Evolutionary conservation across 2,797 vertebrate species (phyloP).

Genomic region (Sitta carolinensis): DNA sequence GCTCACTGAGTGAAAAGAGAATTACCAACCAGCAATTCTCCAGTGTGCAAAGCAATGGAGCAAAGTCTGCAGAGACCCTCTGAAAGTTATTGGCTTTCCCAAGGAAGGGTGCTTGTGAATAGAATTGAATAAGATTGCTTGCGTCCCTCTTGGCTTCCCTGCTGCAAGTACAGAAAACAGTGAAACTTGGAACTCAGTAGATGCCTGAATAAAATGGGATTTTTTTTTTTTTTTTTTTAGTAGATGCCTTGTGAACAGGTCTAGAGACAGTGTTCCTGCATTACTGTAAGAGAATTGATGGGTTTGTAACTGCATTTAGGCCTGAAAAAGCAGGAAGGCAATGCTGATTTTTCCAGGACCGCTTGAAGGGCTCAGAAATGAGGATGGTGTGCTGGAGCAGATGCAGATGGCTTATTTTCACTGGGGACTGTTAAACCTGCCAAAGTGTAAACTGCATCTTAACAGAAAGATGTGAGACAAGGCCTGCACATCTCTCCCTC

Average conservation of each 20-base stretch:
- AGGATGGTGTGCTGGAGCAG: background rate
- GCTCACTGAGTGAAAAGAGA: conserved; percentile 48
- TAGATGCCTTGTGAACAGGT: background rate
- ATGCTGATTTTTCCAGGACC: background rate
- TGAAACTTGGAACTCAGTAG: background rate
- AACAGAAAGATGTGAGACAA: conserved; percentile 20
- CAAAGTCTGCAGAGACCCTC: conserved; percentile 41
- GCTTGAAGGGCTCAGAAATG: background rate
- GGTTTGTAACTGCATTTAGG: background rate
- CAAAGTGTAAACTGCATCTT: conserved; percentile 40
- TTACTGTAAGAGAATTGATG: background rate
- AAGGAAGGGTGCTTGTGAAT: conserved; percentile 19
- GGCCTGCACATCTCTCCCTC: conserved; percentile 27
- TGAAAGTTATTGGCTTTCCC: conserved; percentile 55
- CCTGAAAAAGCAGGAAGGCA: background rate
- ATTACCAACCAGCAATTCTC: conserved; percentile 52
- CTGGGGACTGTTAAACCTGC: conserved; percentile 44
- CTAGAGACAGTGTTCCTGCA: background rate
- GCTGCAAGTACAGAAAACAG: background rate
- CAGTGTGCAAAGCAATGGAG: background rate
- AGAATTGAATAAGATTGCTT: background rate
- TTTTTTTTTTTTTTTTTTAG: background rate
- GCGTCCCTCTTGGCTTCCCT: background rate
- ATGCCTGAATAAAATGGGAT: background rate
- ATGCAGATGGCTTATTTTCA: conserved; percentile 53